These are phyloP conservation scores for Dendrophyllia cribrosa DNA, from an alignment of 64 coral and sea anemone species.

Conservation along the genomic window DNA sequence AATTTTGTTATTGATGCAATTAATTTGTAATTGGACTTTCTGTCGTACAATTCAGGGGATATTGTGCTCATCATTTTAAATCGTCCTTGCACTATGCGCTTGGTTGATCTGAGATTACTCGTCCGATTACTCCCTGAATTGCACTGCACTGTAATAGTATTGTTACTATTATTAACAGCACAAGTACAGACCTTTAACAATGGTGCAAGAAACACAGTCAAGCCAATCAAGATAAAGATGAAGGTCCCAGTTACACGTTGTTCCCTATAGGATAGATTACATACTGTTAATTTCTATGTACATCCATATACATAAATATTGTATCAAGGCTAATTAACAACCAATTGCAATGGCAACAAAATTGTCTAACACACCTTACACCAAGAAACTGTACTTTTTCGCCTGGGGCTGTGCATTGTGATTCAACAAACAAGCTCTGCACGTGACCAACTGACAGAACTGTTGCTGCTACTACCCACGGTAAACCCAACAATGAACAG, in stretches of 20 bases:
- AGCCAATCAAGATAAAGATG: slow-evolving; percentile 94
- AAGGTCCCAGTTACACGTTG: slow-evolving; percentile 88
- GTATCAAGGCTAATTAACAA: background rate
- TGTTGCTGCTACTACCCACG: slow-evolving; percentile 97
- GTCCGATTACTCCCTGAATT: no score
- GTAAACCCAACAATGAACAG: slow-evolving; percentile 92
- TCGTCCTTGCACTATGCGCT: no score
- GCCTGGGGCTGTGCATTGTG: slow-evolving; percentile 90
- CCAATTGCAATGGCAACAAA: background rate
- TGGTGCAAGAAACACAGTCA: slow-evolving; percentile 87
- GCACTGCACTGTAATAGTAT: background rate
- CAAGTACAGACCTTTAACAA: slow-evolving; percentile 83
- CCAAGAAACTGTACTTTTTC: slow-evolving; percentile 96
- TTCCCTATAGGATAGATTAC: slow-evolving; percentile 62
- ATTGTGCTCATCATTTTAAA: no score
- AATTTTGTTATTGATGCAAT: no score
- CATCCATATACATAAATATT: no score
- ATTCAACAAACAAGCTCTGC: slow-evolving; percentile 97
- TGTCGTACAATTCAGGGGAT: no score
- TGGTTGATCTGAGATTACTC: no score
- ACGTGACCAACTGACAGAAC: slow-evolving; percentile 94
- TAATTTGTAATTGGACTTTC: no score
- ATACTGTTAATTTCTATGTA: background rate
- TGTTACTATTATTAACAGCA: background rate
- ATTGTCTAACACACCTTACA: slow-evolving; percentile 75